Base-by-base conservation (phyloP, 2,888 invertebrate species). In the Andricus curvator region DNA sequence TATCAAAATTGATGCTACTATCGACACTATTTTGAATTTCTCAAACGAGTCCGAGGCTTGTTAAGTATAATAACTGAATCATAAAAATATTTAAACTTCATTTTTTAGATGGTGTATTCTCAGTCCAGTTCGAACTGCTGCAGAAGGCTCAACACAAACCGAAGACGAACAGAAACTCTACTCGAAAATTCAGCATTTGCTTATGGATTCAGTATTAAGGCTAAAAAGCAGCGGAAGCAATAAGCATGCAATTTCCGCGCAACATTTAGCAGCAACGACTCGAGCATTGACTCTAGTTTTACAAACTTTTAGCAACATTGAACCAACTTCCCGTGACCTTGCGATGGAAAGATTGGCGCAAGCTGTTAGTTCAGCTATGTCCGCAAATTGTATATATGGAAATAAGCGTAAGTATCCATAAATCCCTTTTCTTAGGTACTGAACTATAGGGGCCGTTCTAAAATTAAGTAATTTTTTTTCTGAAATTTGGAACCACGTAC, bases 261-360 rank as follows among this genome's bases (percentile, higher is more conserved):
- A 93, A 74, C 92, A 93, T 86, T 86, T 92, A n/a, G 92, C 91
- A 4, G 88, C 90, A 25, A 92, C 89, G 6, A 90, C 88, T 3
- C 86, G 92, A 22, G 85, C 88, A 22, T 80, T 92, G 29, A 86
- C 88, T 4, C 79, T 84, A 15, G 84, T 85, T 76, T 81, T 92
- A 68, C 90, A 91, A 11, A 85, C 83, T 25, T 78, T 82, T 51
- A 79, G 84, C n/a, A 88, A 88, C 37, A 74, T 87, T 37, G 86
- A 86, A n/a, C 82, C 86, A 17, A 79, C 70, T 51, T 85, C 81
- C 5, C 85, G 86, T 4, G 89, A 91, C 70, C 85, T 92, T 29
- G 89, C 92, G 4, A 88, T 98, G 82, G 97, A 98, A 91, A 94
- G 98, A 88, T 95, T 97, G 85, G 97, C 97, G 0, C 98, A 98